Base-by-base conservation (phyloP, 2,797 vertebrate species). In the Monodelphis domestica region DNA sequence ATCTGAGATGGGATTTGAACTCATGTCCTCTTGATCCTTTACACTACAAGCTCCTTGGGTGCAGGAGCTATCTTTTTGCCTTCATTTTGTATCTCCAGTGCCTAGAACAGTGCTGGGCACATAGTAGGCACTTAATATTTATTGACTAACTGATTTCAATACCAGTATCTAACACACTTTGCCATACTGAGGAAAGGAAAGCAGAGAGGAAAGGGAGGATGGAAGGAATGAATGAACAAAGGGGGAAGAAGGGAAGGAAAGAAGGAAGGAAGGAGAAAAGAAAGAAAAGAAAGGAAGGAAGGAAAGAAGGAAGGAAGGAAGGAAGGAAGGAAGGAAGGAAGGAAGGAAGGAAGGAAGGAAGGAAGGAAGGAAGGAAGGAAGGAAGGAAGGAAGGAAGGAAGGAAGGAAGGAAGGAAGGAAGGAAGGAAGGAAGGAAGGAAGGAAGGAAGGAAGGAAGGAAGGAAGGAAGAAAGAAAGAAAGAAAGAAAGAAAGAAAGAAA, bases 181-280 rank as follows among this genome's bases (percentile, higher is more conserved):
- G 70, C 70, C 24, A 45, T 70, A 89, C 53, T n/a, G 14, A 89
- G 53, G 33, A 28, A 54, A 87, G 50, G 24, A 26, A 57, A 45
- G n/a, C 10, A 50, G 51, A 52, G 54, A 88, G 12, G 1, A 11
- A 26, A 5, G 11, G 45, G 30, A 1, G 15, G 12, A 26, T 12
- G 5, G 30, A 3, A 15, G 17, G 10, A 4, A 15, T n/a, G n/a
- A n/a, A n/a, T n/a, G n/a, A n/a, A n/a, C n/a, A n/a, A n/a, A 17
- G 3, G 53, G 10, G 26, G 6, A n/a, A 50, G 28, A 33, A 26
- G 21, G 50, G 33, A 5, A 1, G 12, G 29, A 55, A 17, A 12
- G 28, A 21, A n/a, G n/a, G 33, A 12, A 0, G 38, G 33, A 14
- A n/a, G 5, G 3, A 6, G 26, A 30, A 5, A 21, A 1, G n/a